Percentiles rank a stretch among this genome's conserved stretches.
Evolutionary conservation across 2,888 invertebrate species (phyloP).

Genomic region (Lamellibrachia satsuma): DNA sequence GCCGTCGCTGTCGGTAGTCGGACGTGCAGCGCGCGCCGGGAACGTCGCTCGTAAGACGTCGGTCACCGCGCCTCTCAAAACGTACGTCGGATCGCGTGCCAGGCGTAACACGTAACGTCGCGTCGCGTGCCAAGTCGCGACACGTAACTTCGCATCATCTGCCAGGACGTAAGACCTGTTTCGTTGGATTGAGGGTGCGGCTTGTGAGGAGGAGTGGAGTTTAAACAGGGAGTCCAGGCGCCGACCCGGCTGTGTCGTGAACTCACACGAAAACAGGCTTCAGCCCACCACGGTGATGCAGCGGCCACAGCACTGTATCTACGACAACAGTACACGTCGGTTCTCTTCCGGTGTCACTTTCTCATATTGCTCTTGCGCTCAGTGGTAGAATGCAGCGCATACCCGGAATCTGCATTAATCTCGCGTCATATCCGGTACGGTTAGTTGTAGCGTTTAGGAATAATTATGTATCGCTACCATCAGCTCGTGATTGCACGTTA

Average conservation of each 20-base stretch:
- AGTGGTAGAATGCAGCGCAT: background rate
- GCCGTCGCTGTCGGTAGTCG: background rate
- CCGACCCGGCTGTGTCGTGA: background rate
- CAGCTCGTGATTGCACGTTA: too few species aligned
- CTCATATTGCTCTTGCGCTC: background rate
- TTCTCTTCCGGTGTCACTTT: background rate
- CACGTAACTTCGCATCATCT: background rate
- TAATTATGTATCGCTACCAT: background rate
- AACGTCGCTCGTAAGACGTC: background rate
- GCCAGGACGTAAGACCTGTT: background rate
- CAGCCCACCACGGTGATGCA: background rate
- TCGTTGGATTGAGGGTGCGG: background rate
- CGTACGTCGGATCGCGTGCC: too few species aligned
- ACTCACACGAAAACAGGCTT: background rate
- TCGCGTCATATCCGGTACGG: constrained; percentile 10
- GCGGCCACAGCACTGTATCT: background rate
- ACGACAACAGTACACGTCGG: background rate
- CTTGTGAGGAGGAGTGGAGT: background rate
- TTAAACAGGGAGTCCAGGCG: background rate
- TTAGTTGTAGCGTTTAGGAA: background rate
- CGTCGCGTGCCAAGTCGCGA: background rate
- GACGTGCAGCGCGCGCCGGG: background rate
- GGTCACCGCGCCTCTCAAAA: background rate
- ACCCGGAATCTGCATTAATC: background rate
- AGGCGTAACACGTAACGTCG: background rate